A percentile compares a stretch with the other conserved stretches of the same genome.
Evolutionary conservation across 2,113 vertebrate genomes (phyloP).

Genomic region (Notiomystis cincta): DNA sequence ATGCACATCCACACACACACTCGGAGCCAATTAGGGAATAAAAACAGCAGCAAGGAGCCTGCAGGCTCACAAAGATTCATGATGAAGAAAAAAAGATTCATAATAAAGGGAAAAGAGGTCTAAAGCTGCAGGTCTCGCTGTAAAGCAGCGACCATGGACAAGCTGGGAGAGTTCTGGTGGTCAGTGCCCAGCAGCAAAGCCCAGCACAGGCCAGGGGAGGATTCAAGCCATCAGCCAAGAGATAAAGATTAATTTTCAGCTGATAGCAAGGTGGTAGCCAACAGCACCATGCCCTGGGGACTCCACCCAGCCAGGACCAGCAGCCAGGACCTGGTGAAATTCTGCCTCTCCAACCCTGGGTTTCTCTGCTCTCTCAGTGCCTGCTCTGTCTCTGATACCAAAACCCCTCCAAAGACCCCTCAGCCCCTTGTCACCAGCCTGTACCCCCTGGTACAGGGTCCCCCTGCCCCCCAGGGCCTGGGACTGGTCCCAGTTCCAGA

Average conservation of each 20-base stretch:
- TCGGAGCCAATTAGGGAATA: conserved; percentile 27
- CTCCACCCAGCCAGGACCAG: background rate
- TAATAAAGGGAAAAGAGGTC: background rate
- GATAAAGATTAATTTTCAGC: background rate
- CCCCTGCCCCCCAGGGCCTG: background rate
- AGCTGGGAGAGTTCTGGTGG: background rate
- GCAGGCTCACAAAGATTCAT: background rate
- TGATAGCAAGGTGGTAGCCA: background rate
- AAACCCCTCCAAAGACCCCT: background rate
- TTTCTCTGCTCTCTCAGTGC: too few species aligned
- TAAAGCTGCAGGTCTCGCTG: background rate
- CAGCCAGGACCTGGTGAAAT: accelerated
- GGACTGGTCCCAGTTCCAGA: background rate
- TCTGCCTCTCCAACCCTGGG: background rate
- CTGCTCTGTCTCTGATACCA: background rate
- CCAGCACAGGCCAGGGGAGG: background rate
- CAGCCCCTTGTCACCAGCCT: accelerated
- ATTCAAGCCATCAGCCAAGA: background rate
- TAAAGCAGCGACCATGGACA: background rate
- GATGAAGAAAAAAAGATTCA: accelerated
- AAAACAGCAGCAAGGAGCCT: conserved; percentile 9
- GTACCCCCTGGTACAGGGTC: accelerated
- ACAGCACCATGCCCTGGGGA: accelerated
- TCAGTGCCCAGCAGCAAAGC: background rate
- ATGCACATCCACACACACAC: background rate